Evolutionary conservation across 1,140 invertebrate genomes (phyloP), one percentile per base, ranked within the genome.

Genomic region (Aphelenchoides avenae): DNA sequence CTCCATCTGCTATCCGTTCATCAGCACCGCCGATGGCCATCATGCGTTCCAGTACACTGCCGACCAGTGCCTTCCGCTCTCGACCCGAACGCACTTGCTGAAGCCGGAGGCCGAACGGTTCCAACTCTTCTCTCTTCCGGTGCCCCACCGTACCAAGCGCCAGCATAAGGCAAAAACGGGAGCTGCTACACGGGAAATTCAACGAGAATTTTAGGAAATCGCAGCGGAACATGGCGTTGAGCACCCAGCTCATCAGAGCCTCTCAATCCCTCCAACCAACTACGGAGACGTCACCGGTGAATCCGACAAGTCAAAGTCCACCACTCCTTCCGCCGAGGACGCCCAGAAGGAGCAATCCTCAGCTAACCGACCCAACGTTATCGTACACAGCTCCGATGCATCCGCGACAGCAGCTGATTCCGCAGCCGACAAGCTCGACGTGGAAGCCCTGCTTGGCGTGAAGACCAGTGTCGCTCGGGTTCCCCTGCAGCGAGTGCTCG

Each of bases 1-100:
- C 73, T 97, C 93, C 0, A 96, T 93, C 0, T 81, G 94, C 1
- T 77, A 96, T 89, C 76, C 81, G 93, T 26, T 92, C 91, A 15
- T 95, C 89, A 79, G 87, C 87, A n/a, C 87, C 89, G 9, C 89
- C 90, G 61, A 60, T 9, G 24, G 58, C 7, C 64, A 67, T 0
- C 92, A 99, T 81, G 91, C 91, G 0, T 96, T 98, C 68, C 77
- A 77, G 58, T 87, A 87, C 63, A 85, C 87, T 4, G 85, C 95
- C 80, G 84, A 86, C 52, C 88, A 94, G 76, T 88, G 91, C 3
- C 80, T 99, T 62, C 92, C 94, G 1, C 78, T 99, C 27, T 92
- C 94, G 7, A 90, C 94, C 77, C 90, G 93, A 73, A 93, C 94
- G 0, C 91, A 98, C 77, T 81, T 98, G 36, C 80, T 98, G 31